Evolutionary conservation across 2,888 invertebrate species (phyloP).

Genomic region (Cristatella mucedo): DNA sequence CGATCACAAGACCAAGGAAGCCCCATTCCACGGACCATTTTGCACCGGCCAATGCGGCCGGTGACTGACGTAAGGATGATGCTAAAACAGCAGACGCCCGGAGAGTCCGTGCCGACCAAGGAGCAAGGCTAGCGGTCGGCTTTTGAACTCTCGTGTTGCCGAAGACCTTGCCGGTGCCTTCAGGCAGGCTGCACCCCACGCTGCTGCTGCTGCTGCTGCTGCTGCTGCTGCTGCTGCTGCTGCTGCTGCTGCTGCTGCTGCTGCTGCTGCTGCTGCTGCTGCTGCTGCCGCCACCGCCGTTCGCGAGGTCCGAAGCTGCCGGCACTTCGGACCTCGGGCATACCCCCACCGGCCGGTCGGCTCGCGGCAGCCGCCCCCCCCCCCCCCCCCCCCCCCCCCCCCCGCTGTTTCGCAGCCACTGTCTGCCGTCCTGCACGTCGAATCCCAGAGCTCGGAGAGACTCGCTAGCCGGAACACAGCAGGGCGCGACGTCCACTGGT

Average conservation of each 20-base stretch:
- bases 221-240: conserved; percentile 1
- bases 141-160: background rate
- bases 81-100: background rate
- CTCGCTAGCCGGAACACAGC: too few relatives aligned
- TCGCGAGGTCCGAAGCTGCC: conserved; percentile 19
- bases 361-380: conserved; percentile 25
- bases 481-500: too few relatives aligned
- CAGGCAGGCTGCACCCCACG: conserved; percentile 4
- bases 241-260: conserved; percentile 5
- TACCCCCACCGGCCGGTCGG: conserved; percentile 22
- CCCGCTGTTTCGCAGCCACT: too few relatives aligned
- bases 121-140: too few relatives aligned
- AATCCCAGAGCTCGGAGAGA: too few relatives aligned
- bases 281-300: conserved; percentile 17
- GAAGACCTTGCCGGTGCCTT: background rate
- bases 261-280: conserved; percentile 16
- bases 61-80: too few relatives aligned
- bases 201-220: conserved; percentile 5
- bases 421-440: too few relatives aligned
- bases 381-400: too few relatives aligned
- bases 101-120: background rate
- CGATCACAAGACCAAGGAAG: too few relatives aligned
- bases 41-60: too few relatives aligned
- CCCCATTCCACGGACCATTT: too few relatives aligned
- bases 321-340: conserved; percentile 19